These are phyloP conservation scores for Aeoliscus strigatus DNA, from an alignment of 2,797 vertebrate genomes.

Conservation along the genomic window DNA sequence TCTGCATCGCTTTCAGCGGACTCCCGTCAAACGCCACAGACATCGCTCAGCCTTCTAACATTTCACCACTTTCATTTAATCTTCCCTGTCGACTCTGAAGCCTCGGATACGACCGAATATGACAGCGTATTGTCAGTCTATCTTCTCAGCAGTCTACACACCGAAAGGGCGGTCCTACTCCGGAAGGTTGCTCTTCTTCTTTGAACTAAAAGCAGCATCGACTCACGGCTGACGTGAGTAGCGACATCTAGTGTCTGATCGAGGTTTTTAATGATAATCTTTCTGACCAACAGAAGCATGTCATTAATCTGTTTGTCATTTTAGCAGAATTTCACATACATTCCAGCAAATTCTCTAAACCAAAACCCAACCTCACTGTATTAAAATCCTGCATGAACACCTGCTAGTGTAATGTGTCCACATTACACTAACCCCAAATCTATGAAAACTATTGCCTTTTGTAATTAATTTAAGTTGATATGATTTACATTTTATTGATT, in stretches of 20 bases:
- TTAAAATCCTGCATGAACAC: no score
- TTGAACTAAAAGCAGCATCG: neutral
- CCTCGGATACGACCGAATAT: neutral
- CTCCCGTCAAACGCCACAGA: conserved; percentile 75
- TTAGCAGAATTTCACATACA: no score
- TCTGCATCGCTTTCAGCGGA: conserved; percentile 74
- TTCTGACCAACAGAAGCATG: no score
- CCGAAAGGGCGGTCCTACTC: conserved; percentile 23
- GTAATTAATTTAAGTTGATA: no score
- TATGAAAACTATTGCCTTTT: no score
- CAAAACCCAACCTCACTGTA: no score
- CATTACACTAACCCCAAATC: no score
- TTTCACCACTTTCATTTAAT: conserved; percentile 53
- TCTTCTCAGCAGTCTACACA: conserved; percentile 26
- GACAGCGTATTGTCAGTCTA: neutral
- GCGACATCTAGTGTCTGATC: conserved; percentile 43
- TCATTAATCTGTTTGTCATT: no score
- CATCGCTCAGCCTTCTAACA: conserved; percentile 62
- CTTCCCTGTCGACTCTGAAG: neutral
- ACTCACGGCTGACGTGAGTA: neutral
- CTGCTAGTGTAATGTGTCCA: no score
- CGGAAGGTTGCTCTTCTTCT: conserved; percentile 61
- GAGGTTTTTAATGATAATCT: no score
- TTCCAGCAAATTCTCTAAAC: no score
- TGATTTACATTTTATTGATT: no score